Evolutionary conservation across 2,797 vertebrate genomes (phyloP), one percentile per base, ranked within the genome.

Genomic region (Mormyrops boulengeri): DNA sequence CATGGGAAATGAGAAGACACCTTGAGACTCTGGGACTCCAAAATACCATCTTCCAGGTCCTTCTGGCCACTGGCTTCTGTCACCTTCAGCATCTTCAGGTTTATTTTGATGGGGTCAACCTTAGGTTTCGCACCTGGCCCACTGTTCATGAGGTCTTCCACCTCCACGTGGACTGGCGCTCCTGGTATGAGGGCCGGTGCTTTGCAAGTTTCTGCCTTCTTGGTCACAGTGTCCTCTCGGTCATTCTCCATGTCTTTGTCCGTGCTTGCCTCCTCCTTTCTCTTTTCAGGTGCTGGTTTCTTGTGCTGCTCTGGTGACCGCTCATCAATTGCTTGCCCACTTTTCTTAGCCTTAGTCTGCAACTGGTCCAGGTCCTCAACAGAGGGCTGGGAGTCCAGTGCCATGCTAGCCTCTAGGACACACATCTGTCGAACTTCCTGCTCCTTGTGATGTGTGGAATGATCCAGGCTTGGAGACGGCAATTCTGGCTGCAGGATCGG

Each of bases 81-180:
- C 93, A 98, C 97, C 89, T 97, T 96, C 91, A 98, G 94, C 92
- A 97, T 98, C 92, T 97, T 99, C 90, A 98, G 95, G 94, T 97
- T 98, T 91, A 99, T 97, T 94, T 98, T 98, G 93, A 98, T 96
- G 90, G 98, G 98, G 91, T 97, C 97, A 87, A 97, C 95, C 91
- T 97, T 98, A 88, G 95, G 94, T 91, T 97, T 96, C 0, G 91
- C 90, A 0, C 93, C 92, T 60, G 87, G 90, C 57, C 88, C 92
- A 53, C 94, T 93, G 52, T 47, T 90, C 7, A 91, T 80, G 88
- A 93, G 91, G 80, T 95, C 47, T 22, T 90, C 95, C 0, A 96
- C 94, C n/a, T 88, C 87, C 4, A 5, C 0, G 90, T 88, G 95
- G 94, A 94, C 95, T 91, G 8, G 94, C 94, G 95, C 96, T 88